A percentile compares a stretch with the other conserved stretches of the same genome.
phyloP scores from a whole-genome alignment of 2,888 invertebrate genomes.

The Tachystola acroxantha region DNA sequence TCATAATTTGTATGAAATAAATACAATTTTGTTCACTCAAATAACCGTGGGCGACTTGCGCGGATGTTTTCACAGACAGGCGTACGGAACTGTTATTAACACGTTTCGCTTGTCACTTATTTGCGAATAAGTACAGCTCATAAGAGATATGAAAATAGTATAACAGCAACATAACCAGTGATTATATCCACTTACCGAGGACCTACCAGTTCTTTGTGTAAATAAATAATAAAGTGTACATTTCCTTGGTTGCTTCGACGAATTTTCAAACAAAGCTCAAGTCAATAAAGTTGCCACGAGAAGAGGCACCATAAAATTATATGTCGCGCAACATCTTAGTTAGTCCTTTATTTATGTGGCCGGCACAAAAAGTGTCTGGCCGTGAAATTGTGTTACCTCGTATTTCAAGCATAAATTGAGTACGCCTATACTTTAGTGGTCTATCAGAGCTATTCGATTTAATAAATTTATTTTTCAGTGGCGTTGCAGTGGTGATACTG shows the following conservation, averaged over 20 bases:
- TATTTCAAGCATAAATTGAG: constrained; percentile 27
- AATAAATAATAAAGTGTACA: background rate
- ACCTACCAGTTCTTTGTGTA: background rate
- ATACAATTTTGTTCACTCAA: constrained; percentile 38
- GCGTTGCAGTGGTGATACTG: too few relatives aligned
- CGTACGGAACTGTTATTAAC: constrained; percentile 8
- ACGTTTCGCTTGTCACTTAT: constrained; percentile 5
- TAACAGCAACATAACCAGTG: background rate
- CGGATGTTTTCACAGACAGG: constrained; percentile 2
- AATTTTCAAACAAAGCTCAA: constrained; percentile 34
- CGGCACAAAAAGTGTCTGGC: constrained; percentile 33
- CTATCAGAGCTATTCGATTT: too few relatives aligned
- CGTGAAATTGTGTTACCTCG: constrained; percentile 28
- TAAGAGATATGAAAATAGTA: background rate
- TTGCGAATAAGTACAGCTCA: constrained; percentile 2
- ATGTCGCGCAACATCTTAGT: constrained; percentile 43
- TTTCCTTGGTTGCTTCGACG: background rate
- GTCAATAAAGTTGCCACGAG: constrained; percentile 39
- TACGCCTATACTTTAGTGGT: too few relatives aligned
- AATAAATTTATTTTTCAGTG: too few relatives aligned
- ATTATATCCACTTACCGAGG: background rate
- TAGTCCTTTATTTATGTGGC: constrained; percentile 42
- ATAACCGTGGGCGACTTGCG: constrained; percentile 19
- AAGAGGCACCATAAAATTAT: constrained; percentile 39
- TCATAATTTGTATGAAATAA: constrained; percentile 63